Base-by-base conservation (phyloP, 1,140 invertebrate species). In the Drosophila elegans region DNA sequence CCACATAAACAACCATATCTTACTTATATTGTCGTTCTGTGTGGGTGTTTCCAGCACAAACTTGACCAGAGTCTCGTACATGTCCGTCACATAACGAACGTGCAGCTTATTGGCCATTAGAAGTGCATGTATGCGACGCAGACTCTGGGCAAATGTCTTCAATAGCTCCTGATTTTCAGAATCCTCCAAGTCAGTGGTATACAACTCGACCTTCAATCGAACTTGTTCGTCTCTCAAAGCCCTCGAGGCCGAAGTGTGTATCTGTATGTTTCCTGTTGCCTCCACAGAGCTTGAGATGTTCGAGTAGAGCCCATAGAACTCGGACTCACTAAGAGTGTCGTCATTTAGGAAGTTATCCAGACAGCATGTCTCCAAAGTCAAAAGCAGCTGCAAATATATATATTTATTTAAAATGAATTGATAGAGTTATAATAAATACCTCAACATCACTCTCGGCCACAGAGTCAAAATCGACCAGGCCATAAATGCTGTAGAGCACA, bases 401-500 rank as follows among this genome's bases (percentile, higher is more conserved):
- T 32, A 32, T 7, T 32, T 32, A 7, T 32, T 6, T 6, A 6
- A 32, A 4, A 32, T 32, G 5, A 5, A 32, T 6, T 32, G 7
- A 7, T 32, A 7, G 4, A 6, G 5, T 1, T 32, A 6, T 32
- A 32, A 32, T 32, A 32, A 32, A 32, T 32, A 80, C 78, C 4
- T 64, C 44, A 9, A 11, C 7, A 13, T 82, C 42, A 6, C 34
- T 3, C 3, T 44, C 16, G 0, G 55, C 57, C 1, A 86, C 39
- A 10, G 21, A n/a, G 0, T 12, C 12, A 51, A 69, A 86, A 29
- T 86, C 62, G 5, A 80, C 49, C 16, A 38, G 9, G 34, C 59
- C 53, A 34, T 83, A 88, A 3, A 88, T 25, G 7, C 63, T 60
- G 46, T 49, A 76, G 2, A 88, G 49, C 10, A 89, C 46, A 3